These are phyloP conservation scores for Euborellia annulipes DNA, from an alignment of 1,140 invertebrate species.

Conservation along the genomic window DNA sequence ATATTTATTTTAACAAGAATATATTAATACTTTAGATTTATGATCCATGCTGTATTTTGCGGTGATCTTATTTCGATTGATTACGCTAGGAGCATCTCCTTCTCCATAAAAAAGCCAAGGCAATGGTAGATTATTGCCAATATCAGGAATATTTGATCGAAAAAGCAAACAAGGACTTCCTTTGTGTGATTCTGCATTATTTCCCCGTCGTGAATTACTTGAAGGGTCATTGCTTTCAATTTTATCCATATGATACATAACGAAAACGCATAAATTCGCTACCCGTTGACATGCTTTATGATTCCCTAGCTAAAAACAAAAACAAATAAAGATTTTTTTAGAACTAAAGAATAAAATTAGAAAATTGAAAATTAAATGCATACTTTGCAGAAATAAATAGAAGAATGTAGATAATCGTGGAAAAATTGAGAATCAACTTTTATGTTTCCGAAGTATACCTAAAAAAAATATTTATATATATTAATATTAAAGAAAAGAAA, in stretches of 20 bases:
- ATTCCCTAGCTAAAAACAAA: constrained; percentile 30
- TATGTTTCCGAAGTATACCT: constrained; percentile 21
- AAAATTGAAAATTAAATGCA: constrained; percentile 6
- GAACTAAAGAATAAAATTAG: constrained; percentile 7
- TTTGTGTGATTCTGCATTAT: too few species aligned
- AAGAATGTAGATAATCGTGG: constrained; percentile 28
- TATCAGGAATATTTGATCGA: constrained; percentile 22
- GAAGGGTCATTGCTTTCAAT: constrained; percentile 32
- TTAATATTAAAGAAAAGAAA: constrained; percentile 4
- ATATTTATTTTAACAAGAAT: neutral
- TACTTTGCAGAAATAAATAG: constrained; percentile 35
- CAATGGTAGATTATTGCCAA: constrained; percentile 19
- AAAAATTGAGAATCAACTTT: constrained; percentile 32
- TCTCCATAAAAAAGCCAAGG: constrained; percentile 39
- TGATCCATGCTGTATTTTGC: constrained; percentile 33
- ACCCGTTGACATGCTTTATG: constrained; percentile 44
- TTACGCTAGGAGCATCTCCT: constrained; percentile 28
- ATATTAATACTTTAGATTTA: constrained; percentile 22
- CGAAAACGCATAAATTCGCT: constrained; percentile 49
- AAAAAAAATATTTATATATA: constrained; percentile 23
- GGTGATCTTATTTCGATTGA: constrained; percentile 32
- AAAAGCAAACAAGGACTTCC: too few species aligned
- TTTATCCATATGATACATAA: constrained; percentile 34
- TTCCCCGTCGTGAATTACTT: constrained; percentile 19
- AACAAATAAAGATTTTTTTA: constrained; percentile 16